These are phyloP conservation scores for Eupithecia abbreviata DNA, from an alignment of 2,888 invertebrate genomes.

Conservation along the genomic window DNA sequence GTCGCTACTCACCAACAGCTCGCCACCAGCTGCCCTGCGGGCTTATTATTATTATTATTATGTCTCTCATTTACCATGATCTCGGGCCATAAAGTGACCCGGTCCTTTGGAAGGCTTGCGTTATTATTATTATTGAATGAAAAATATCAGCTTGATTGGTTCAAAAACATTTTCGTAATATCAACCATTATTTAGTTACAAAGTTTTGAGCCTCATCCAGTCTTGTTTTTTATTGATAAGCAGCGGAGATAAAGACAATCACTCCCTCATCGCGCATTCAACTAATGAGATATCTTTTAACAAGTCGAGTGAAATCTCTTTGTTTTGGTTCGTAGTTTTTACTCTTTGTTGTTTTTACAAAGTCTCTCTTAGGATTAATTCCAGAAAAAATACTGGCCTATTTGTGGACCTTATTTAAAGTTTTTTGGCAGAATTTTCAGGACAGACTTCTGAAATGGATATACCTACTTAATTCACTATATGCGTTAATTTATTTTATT, in stretches of 20 bases:
- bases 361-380: constrained; percentile 5
- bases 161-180: background rate
- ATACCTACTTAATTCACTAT: background rate
- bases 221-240: background rate
- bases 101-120: no score
- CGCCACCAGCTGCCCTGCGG: no score
- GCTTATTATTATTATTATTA: no score
- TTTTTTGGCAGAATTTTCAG: background rate
- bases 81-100: no score
- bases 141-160: background rate
- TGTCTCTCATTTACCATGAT: no score
- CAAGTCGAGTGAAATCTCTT: constrained; percentile 23
- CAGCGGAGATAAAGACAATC: constrained; percentile 21
- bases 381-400: constrained; percentile 2
- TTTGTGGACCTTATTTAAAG: constrained; percentile 12
- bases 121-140: no score
- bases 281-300: constrained; percentile 30
- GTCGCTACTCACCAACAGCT: no score
- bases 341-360: constrained; percentile 8
- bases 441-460: background rate
- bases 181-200: no score
- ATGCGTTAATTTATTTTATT: background rate
- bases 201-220: no score
- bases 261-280: constrained; percentile 26
- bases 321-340: constrained; percentile 15